These are phyloP conservation scores for Cephus cinctus DNA, from an alignment of 1,140 invertebrate genomes.

Conservation along the genomic window DNA sequence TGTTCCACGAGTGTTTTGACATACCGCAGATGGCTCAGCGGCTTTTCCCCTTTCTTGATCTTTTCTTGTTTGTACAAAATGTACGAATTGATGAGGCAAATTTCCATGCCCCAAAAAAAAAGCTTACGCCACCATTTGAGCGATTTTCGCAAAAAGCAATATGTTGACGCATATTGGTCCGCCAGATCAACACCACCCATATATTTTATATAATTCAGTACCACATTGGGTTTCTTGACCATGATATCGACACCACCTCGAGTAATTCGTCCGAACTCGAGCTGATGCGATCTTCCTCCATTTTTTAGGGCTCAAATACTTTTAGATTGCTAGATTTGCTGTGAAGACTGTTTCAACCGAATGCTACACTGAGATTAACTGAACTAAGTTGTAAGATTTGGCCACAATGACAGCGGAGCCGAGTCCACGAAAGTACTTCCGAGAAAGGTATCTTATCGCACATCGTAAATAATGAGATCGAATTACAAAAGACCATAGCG, in stretches of 20 bases:
- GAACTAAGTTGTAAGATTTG: slow-evolving; percentile 13
- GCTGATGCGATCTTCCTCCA: slow-evolving; percentile 11
- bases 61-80: slow-evolving; percentile 20
- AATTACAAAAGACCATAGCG: slow-evolving; percentile 5
- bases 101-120: slow-evolving; percentile 23
- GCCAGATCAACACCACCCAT: slow-evolving; percentile 33
- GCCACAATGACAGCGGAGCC: slow-evolving; percentile 2
- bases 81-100: slow-evolving; percentile 19
- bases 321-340: slow-evolving; percentile 11
- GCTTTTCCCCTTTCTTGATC: slow-evolving; percentile 9
- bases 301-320: slow-evolving; percentile 13
- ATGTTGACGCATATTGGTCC: slow-evolving; percentile 33
- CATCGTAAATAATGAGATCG: slow-evolving; percentile 13
- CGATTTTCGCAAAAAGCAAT: slow-evolving; percentile 29
- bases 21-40: slow-evolving; percentile 2
- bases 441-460: slow-evolving; percentile 17
- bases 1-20: background rate
- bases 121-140: slow-evolving; percentile 29
- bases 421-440: slow-evolving; percentile 1
- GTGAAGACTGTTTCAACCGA: slow-evolving; percentile 18
- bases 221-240: slow-evolving; percentile 22
- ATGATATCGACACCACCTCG: slow-evolving; percentile 8
- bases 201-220: slow-evolving; percentile 29
- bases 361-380: slow-evolving; percentile 15
- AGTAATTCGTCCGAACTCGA: slow-evolving; percentile 18